A percentile compares a stretch with the other conserved stretches of the same genome.
Evolutionary conservation across 2,797 vertebrate species (phyloP).

Genomic region (Paratrypauchen microcephalus): DNA sequence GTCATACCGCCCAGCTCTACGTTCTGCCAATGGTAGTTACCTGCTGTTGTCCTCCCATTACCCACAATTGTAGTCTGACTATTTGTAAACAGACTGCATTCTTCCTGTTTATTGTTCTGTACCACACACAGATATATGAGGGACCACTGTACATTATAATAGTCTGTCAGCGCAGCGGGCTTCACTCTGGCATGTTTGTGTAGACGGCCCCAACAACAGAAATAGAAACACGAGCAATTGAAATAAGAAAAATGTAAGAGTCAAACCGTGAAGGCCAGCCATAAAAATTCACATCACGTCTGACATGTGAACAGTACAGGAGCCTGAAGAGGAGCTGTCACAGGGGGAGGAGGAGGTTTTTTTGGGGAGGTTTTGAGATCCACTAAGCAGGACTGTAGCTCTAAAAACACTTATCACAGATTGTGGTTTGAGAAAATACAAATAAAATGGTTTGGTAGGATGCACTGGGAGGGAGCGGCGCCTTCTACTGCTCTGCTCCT

Average conservation of each 20-base stretch:
- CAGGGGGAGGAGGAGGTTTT: not conserved
- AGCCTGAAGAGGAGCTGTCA: not conserved
- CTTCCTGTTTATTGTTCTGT: not conserved
- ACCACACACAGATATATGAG: not conserved
- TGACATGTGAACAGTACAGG: not conserved
- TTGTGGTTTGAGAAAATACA: slow-evolving; percentile 11
- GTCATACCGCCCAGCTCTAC: too few species aligned
- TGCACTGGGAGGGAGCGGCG: slow-evolving; percentile 51
- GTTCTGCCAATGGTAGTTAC: too few species aligned
- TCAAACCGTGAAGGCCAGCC: not conserved
- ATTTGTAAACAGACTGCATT: not conserved
- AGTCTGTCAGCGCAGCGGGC: not conserved
- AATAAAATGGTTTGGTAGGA: slow-evolving; percentile 24
- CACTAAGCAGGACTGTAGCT: slow-evolving; percentile 8
- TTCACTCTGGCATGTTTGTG: slow-evolving; percentile 3
- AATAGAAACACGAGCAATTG: not conserved
- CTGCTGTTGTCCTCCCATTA: too few species aligned
- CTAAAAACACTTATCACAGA: not conserved
- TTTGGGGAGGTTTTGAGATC: slow-evolving; percentile 16
- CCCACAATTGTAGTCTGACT: not conserved
- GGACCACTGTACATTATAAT: not conserved
- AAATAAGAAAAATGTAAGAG: not conserved
- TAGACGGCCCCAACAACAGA: not conserved
- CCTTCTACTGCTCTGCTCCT: not conserved
- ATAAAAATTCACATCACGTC: not conserved